Evolutionary conservation across 2,888 invertebrate species (phyloP).

Genomic region (Polydrusus cervinus): DNA sequence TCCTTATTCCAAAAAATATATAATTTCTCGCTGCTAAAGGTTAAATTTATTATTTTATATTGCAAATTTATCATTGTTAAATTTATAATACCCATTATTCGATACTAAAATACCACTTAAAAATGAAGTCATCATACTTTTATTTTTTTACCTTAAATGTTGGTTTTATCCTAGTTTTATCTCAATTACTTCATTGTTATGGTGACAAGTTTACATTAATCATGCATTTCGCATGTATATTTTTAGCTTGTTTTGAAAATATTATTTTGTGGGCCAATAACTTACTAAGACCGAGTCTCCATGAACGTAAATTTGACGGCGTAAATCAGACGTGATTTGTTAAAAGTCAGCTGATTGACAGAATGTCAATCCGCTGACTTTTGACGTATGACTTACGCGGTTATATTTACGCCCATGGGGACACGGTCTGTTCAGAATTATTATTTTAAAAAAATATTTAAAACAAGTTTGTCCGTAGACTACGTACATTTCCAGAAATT

Average conservation of each 20-base stretch:
- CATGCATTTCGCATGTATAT: conserved; percentile 23
- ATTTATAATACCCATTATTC: not conserved
- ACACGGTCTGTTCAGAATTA: too few relatives aligned
- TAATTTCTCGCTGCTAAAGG: not conserved
- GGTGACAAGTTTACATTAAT: conserved; percentile 3
- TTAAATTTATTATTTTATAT: not conserved
- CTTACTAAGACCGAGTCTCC: too few relatives aligned
- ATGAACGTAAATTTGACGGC: too few relatives aligned
- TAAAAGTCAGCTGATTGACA: too few relatives aligned
- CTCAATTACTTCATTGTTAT: conserved; percentile 20
- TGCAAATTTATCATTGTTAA: not conserved
- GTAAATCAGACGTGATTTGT: too few relatives aligned
- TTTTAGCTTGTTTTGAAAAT: conserved; percentile 6
- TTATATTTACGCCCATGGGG: too few relatives aligned
- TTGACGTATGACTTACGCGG: too few relatives aligned
- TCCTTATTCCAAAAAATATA: not conserved
- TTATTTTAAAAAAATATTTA: too few relatives aligned
- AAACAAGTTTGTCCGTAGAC: too few relatives aligned
- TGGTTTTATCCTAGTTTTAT: conserved; percentile 9
- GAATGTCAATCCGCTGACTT: too few relatives aligned
- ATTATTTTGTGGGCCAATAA: too few relatives aligned
- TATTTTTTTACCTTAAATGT: conserved; percentile 5
- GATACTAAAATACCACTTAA: conserved; percentile 4
- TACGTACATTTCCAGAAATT: too few relatives aligned
- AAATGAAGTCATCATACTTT: conserved; percentile 27